Evolutionary conservation across 2,888 invertebrate species (phyloP), one percentile per base, ranked within the genome.

Genomic region (Philopedon plagiatum): DNA sequence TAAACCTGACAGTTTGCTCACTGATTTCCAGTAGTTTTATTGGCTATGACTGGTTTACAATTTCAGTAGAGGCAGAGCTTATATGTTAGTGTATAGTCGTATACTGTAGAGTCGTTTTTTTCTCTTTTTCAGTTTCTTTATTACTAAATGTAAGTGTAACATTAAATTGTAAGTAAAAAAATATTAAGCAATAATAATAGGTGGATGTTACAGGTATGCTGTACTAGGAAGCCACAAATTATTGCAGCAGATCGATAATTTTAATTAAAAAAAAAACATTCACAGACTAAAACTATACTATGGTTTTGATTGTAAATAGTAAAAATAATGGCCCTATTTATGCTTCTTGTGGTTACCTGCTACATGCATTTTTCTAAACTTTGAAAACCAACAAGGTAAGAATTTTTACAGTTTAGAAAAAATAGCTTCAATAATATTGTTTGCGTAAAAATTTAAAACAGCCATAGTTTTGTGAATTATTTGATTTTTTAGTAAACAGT

Each of bases 161-260:
- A 54, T 26, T 41, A 41, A 41, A 41, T 18, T 1, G 18, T 41
- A 41, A 18, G 41, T 15, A 26, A 29, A 29, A 51, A 54, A 23
- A 29, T 54, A 18, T 54, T 54, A 29, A 54, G 51, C 51, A 54
- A 54, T 54, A 54, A 54, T 5, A 18, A 41, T 29, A 29, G 29
- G 18, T 29, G 29, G 18, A 54, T 54, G 51, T 29, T 54, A 54
- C 13, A 29, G 51, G 51, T 29, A 18, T 9, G 29, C 3, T 29
- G 15, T 15, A 29, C 51, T 7, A 23, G 29, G 2, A 18, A 7
- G 9, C 9, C 21, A 46, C 21, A n/a, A 46, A n/a, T 11, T 23
- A 4, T 11, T 21, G 46, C 21, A n/a, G n/a, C n/a, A n/a, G n/a
- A n/a, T n/a, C n/a, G n/a, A n/a, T n/a, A n/a, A n/a, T n/a, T n/a